Percentiles rank a stretch among this genome's conserved stretches.
Conservation (phyloP, 2,888 invertebrate species). For the Osmoderma eremita region DNA sequence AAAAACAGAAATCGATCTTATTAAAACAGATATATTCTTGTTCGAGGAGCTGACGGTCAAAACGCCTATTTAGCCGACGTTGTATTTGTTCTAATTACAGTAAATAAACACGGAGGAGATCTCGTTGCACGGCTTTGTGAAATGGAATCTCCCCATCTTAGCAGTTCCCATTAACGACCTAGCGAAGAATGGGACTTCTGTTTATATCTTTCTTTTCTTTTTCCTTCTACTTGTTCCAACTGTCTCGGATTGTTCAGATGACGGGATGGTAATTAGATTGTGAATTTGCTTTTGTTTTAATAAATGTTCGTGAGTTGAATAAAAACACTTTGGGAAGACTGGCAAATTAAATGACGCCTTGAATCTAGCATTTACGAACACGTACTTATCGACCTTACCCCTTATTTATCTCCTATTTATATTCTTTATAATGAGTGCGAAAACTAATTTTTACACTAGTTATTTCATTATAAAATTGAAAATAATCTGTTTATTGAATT, state of each 20-base stretch:
- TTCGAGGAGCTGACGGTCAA: neutral
- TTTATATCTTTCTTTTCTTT: neutral
- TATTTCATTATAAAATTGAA: too few species aligned
- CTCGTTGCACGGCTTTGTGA: slow-evolving; percentile 9
- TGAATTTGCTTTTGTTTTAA: too few species aligned
- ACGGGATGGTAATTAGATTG: slow-evolving; percentile 10
- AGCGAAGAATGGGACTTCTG: neutral
- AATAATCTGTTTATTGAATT: too few species aligned
- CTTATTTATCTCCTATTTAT: too few species aligned
- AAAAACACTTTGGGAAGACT: too few species aligned
- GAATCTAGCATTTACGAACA: too few species aligned
- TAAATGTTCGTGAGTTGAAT: too few species aligned
- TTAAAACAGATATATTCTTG: slow-evolving; percentile 10
- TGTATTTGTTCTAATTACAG: slow-evolving; percentile 18
- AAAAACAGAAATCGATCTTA: slow-evolving; percentile 1
- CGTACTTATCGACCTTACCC: too few species aligned
- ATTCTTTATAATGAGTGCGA: too few species aligned
- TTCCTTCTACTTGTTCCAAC: slow-evolving; percentile 4
- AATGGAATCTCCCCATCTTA: neutral
- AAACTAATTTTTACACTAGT: too few species aligned
- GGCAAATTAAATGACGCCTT: too few species aligned
- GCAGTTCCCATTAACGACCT: neutral
- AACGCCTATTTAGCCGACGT: neutral
- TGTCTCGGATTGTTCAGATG: slow-evolving; percentile 5
- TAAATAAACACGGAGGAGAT: slow-evolving; percentile 20